Conservation (phyloP, 2,888 invertebrate species). For the Lysandra coridon region DNA sequence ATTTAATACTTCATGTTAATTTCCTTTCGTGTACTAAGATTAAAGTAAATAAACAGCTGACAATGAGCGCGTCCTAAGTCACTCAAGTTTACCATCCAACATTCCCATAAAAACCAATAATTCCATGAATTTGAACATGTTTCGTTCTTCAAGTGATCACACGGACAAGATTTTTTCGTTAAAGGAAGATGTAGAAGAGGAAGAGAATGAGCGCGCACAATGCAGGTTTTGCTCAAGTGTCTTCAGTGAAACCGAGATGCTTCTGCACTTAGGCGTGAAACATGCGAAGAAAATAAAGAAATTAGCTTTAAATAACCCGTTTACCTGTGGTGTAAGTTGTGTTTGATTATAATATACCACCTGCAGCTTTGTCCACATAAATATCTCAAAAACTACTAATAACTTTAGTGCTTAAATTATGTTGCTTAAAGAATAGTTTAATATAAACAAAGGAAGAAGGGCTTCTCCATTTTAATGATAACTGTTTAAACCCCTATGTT, state of each 20-base stretch:
- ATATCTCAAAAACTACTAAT: no score
- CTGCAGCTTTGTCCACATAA: neutral
- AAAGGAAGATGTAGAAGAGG: neutral
- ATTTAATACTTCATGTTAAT: no score
- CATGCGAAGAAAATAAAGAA: slow-evolving; percentile 40
- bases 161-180: neutral
- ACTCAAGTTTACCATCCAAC: no score
- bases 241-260: slow-evolving; percentile 55
- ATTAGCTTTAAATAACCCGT: slow-evolving; percentile 9
- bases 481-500: no score
- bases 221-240: slow-evolving; percentile 48
- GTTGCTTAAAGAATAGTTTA: neutral
- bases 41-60: no score
- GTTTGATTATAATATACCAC: neutral
- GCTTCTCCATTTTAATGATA: no score
- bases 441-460: no score
- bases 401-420: neutral
- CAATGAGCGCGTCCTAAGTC: no score
- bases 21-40: no score
- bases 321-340: slow-evolving; percentile 42
- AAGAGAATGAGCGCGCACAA: neutral
- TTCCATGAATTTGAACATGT: slow-evolving; percentile 1
- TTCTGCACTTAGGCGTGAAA: slow-evolving; percentile 49
- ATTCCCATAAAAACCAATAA: no score
- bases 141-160: slow-evolving; percentile 24